Conservation (phyloP, 2,113 vertebrate genomes). For the Eira barbara region DNA sequence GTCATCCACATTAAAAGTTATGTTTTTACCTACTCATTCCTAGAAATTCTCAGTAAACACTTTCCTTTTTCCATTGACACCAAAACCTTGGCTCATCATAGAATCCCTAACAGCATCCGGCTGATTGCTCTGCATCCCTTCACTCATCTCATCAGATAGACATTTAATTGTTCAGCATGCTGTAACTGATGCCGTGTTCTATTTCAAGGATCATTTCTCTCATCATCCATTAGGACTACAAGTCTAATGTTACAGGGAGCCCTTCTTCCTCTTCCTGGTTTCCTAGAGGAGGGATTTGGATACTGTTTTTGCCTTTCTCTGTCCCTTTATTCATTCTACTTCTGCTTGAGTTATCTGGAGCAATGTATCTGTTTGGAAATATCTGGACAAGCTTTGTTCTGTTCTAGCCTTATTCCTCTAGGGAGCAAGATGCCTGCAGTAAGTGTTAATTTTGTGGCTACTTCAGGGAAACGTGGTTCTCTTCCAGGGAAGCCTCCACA, state of each 20-base stretch:
- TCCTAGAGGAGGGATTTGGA: background rate
- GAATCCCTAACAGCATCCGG: background rate
- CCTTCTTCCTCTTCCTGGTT: background rate
- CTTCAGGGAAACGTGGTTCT: background rate
- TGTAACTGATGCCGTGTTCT: background rate
- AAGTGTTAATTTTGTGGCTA: background rate
- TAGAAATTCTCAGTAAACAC: background rate
- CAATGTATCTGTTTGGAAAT: background rate
- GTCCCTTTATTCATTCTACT: background rate
- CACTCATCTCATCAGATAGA: background rate
- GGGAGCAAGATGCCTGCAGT: background rate
- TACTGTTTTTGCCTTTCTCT: background rate
- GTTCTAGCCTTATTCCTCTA: background rate
- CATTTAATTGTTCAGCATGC: background rate
- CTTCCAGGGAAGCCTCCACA: background rate
- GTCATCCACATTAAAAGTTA: background rate
- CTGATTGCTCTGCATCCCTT: background rate
- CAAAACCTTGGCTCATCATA: background rate
- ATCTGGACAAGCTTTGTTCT: background rate
- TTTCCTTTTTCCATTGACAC: background rate
- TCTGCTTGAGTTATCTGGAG: background rate
- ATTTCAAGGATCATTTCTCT: slow-evolving; percentile 17
- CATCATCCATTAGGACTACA: background rate
- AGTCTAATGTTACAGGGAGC: background rate
- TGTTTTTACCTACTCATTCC: background rate